Percentiles rank a stretch among this genome's conserved stretches.
Evolutionary conservation across 1,140 invertebrate genomes (phyloP).

Genomic region (Drosophila teissieri): DNA sequence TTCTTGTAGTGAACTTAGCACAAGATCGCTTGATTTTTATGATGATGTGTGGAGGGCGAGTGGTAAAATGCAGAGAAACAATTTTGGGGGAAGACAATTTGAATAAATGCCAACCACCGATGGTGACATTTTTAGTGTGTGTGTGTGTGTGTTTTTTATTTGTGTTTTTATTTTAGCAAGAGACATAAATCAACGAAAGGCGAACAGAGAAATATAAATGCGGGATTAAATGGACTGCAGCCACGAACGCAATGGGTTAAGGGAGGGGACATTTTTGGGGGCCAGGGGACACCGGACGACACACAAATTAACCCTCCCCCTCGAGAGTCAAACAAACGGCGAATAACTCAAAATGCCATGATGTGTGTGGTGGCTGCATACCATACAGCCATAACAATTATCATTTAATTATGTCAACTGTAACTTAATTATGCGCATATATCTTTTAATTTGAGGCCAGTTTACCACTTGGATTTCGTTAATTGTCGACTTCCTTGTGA

Average conservation of each 20-base stretch:
- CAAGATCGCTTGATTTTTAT: constrained; percentile 43
- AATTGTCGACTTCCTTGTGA: constrained; percentile 72
- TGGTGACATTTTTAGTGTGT: constrained; percentile 41
- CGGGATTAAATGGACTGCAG: constrained; percentile 70
- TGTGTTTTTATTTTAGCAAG: constrained; percentile 52
- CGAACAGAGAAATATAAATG: constrained; percentile 58
- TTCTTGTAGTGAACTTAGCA: constrained; percentile 38
- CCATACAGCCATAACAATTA: constrained; percentile 63
- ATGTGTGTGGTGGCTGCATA: constrained; percentile 27
- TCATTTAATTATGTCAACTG: constrained; percentile 84
- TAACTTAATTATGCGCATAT: constrained; percentile 82
- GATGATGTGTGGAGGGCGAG: constrained; percentile 14
- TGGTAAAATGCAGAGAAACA: constrained; percentile 20
- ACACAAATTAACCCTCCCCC: constrained; percentile 72
- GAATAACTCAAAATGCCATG: constrained; percentile 15
- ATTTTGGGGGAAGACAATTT: constrained; percentile 57
- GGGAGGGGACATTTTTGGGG: background rate
- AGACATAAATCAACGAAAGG: constrained; percentile 78
- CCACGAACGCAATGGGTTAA: constrained; percentile 27
- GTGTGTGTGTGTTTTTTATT: background rate
- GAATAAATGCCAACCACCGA: constrained; percentile 66
- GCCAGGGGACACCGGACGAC: constrained; percentile 56
- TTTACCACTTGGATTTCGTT: constrained; percentile 56
- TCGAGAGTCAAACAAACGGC: constrained; percentile 38
- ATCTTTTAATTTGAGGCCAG: constrained; percentile 69